These are phyloP conservation scores for Oreochromis grahami DNA, from an alignment of 2,797 vertebrate genomes.

Conservation along the genomic window DNA sequence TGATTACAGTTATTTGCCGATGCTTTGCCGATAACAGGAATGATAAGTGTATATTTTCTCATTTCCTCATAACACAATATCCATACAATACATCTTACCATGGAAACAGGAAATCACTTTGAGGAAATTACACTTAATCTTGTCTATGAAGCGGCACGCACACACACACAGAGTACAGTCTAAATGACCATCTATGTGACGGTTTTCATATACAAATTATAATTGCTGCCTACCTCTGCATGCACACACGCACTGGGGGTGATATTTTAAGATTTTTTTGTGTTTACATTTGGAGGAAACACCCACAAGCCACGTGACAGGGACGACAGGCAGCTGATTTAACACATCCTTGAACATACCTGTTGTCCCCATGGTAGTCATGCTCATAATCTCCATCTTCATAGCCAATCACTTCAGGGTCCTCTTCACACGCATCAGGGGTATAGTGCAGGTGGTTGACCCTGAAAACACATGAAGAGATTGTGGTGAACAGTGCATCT, in stretches of 20 bases:
- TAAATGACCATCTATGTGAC: conserved; percentile 12
- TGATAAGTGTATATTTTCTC: conserved; percentile 15
- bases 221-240: not conserved
- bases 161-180: not conserved
- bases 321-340: not conserved
- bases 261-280: not conserved
- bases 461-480: conserved; percentile 38
- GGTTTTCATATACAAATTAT: not conserved
- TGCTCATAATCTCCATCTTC: conserved; percentile 81
- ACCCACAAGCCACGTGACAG: not conserved
- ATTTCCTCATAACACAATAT: conserved; percentile 28
- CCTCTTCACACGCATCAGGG: conserved; percentile 73
- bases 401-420: conserved; percentile 72
- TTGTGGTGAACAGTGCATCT: not conserved
- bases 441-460: conserved; percentile 79
- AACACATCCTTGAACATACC: conserved; percentile 62
- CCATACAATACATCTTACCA: not conserved
- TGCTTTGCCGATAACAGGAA: not conserved
- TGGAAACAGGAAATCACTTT: conserved; percentile 10
- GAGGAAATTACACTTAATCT: conserved; percentile 11
- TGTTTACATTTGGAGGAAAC: not conserved
- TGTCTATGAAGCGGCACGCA: not conserved
- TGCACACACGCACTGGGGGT: not conserved
- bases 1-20: conserved; percentile 41
- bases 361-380: conserved; percentile 84